Evolutionary conservation across 2,113 vertebrate species (phyloP), one percentile per base, ranked within the genome.

Genomic region (Rhabdornis inornatus): DNA sequence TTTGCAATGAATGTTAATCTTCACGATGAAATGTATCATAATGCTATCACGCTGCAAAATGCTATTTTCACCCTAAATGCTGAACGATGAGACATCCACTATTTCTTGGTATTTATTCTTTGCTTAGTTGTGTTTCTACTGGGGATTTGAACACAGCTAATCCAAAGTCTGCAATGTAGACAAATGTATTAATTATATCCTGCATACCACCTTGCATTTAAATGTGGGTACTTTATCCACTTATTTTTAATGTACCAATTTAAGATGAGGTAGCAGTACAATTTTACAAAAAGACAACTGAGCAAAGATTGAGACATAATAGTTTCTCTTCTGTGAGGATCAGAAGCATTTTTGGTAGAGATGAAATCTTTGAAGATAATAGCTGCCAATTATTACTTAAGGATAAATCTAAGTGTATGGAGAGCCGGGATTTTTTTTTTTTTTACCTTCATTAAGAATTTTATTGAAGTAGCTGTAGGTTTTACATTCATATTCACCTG

Each of bases 401-500:
- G 59, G 40, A 42, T 85, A 88, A 85, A 61, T 45, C 10, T 65
- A 79, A 72, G 20, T 72, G 17, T 35, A 76, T 31, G 5, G 21
- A 59, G 16, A 75, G 17, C 25, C 19, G 74, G 15, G 7, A 40
- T 76, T 79, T 3, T 35, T 76, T 79, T 3, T 61, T 74, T 42
- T 18, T 44, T 40, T 31, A 16, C 22, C 44, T 91, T 89, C 31
- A 42, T 80, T 85, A 77, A n/a, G 6, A 23, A 35, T 82, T 89
- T 83, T 87, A 35, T 42, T 63, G 47, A 83, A 61, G 15, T 75
- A 65, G 17, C 59, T 70, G 68, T 70, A 89, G n/a, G 74, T 49
- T 83, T 83, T 35, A 13, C 19, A 60, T 92, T 94, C 75, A 80
- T 87, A 97, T 96, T 95, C 82, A 96, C 60, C 35, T 44, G 22